These are phyloP conservation scores for Bufo gargarizans DNA, from an alignment of 2,113 vertebrate species.

Conservation along the genomic window DNA sequence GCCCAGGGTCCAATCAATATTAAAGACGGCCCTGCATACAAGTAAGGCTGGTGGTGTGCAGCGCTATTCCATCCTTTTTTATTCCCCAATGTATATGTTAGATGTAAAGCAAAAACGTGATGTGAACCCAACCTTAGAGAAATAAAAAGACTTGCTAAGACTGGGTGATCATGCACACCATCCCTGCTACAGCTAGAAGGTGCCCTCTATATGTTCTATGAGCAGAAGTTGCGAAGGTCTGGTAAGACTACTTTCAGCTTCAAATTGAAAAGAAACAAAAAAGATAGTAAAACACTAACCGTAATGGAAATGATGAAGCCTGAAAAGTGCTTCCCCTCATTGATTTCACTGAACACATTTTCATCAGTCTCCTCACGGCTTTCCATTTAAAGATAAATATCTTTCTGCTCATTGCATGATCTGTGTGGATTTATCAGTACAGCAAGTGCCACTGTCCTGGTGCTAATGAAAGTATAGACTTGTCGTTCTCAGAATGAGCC, in stretches of 20 bases:
- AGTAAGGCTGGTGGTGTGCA: too few relatives aligned
- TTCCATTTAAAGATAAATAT: conserved; percentile 52
- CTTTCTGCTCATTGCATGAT: conserved; percentile 28
- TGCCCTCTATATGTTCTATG: neutral
- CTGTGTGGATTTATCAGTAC: conserved; percentile 35
- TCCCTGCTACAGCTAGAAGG: neutral
- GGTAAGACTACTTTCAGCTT: neutral
- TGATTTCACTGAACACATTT: conserved; percentile 23
- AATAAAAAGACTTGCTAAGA: too few relatives aligned
- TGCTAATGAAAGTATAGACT: conserved; percentile 44
- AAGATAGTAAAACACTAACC: neutral
- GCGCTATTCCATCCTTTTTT: too few relatives aligned
- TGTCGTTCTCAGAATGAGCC: neutral
- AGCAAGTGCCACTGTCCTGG: conserved; percentile 10
- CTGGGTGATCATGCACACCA: neutral
- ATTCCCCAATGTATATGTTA: too few relatives aligned
- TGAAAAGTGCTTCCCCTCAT: conserved; percentile 24
- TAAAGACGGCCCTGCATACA: too few relatives aligned
- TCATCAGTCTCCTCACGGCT: conserved; percentile 29
- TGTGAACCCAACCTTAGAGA: too few relatives aligned
- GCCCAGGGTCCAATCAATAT: too few relatives aligned
- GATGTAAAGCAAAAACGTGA: too few relatives aligned
- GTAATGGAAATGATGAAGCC: neutral
- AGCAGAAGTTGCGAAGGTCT: neutral
- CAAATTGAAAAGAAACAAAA: neutral